Evolutionary conservation across 2,797 vertebrate species (phyloP), one percentile per base, ranked within the genome.

Genomic region (Menidia menidia): DNA sequence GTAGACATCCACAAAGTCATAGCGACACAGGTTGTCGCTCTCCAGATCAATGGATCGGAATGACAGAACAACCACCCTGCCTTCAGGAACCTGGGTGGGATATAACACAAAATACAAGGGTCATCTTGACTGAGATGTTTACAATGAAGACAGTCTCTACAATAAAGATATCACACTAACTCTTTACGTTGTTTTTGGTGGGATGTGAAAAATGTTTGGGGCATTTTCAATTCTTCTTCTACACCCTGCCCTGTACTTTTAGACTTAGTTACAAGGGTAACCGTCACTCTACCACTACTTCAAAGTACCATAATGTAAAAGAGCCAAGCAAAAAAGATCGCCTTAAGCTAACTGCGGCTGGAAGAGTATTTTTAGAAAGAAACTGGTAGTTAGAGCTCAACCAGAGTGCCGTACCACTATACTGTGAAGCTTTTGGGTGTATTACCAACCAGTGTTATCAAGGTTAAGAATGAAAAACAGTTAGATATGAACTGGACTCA

Each of bases 1-100:
- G 91, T 98, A 97, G 13, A 99, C 96, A 18, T 98, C 97, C 86
- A 98, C 97, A 55, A 96, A 98, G 84, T 99, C 98, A 0, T 99
- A 99, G 15, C 97, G 95, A 80, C 98, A 99, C 82, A 99, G 77
- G 79, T 93, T 96, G 92, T 99, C 97, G 0, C 90, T 98, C 86
- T 99, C 98, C 59, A 99, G 82, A 85, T 99, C 98, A 15, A 99
- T 93, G 45, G 91, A 96, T 6, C 95, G 96, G 77, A 99, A 99
- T 31, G 95, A 95, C 64, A 99, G 94, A 66, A 98, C 96, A 14
- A 96, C 97, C 39, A 99, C 97, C 87, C 96, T 98, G 44, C 97
- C 97, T 81, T 97, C 95, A 0, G 97, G 96, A 16, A 98, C 98
- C 98, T 99, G 89, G 51, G 54, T 56, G 63, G 19, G 45, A 67